A percentile compares a stretch with the other conserved stretches of the same genome.
phyloP scores from a whole-genome alignment of 2,888 invertebrate genomes.

The Apotomis betuletana region DNA sequence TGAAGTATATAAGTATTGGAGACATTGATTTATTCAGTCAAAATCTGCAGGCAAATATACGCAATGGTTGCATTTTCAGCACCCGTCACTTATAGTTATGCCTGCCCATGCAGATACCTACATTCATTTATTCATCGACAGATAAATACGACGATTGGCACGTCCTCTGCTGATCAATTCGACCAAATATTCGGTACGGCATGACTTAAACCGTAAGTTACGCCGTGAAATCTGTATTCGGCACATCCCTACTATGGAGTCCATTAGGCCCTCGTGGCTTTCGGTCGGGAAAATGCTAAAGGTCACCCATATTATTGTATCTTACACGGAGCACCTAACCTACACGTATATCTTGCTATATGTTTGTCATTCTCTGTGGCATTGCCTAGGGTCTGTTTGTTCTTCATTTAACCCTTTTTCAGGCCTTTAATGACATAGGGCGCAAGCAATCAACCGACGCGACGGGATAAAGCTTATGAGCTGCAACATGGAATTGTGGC shows the following conservation, averaged over 20 bases:
- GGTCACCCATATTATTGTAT: conserved; percentile 52
- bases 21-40: too few species aligned
- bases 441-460: conserved; percentile 11
- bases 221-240: too few species aligned
- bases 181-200: too few species aligned
- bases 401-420: conserved; percentile 37
- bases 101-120: too few species aligned
- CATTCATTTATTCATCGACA: too few species aligned
- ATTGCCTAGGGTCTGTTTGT: conserved; percentile 32
- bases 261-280: conserved; percentile 61
- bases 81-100: too few species aligned
- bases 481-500: conserved; percentile 1
- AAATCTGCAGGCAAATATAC: too few species aligned
- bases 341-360: conserved; percentile 3
- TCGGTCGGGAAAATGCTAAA: conserved; percentile 57
- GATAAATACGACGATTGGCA: too few species aligned
- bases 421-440: conserved; percentile 13
- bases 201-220: too few species aligned
- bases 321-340: conserved; percentile 24
- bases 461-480: conserved; percentile 7
- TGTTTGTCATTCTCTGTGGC: conserved; percentile 31
- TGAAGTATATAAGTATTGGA: too few species aligned
- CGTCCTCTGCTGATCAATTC: too few species aligned
- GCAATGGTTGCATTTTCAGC: too few species aligned
- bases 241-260: conserved; percentile 48